Evolutionary conservation across 2,797 vertebrate species (phyloP).

Genomic region (Galagoides demidoff): DNA sequence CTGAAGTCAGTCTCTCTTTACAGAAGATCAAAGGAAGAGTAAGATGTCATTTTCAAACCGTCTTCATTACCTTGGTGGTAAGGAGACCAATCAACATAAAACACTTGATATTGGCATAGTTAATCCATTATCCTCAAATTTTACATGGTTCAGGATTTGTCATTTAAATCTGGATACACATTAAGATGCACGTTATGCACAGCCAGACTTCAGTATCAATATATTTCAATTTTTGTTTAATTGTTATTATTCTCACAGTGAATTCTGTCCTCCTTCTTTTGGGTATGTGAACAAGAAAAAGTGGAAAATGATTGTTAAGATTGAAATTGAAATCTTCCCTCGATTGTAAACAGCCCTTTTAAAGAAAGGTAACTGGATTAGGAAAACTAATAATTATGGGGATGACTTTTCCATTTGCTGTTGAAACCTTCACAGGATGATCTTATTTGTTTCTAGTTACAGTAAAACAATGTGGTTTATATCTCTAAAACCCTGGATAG

Average conservation of each 20-base stretch:
- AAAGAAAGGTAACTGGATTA: slow-evolving; percentile 46
- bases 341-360: slow-evolving; percentile 25
- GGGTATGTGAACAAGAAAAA: slow-evolving; percentile 10
- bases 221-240: slow-evolving; percentile 31
- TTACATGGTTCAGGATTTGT: slow-evolving; percentile 64
- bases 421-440: slow-evolving; percentile 64
- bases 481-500: slow-evolving; percentile 67
- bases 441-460: slow-evolving; percentile 81
- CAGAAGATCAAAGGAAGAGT: slow-evolving; percentile 55
- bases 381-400: slow-evolving; percentile 52
- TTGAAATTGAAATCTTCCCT: slow-evolving; percentile 60
- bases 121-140: slow-evolving; percentile 76
- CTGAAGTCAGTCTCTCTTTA: slow-evolving; percentile 22
- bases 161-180: slow-evolving; percentile 63
- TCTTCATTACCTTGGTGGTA: slow-evolving; percentile 61
- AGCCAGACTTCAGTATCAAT: slow-evolving; percentile 11
- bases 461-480: slow-evolving; percentile 79
- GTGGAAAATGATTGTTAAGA: not conserved
- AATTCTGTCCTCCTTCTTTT: slow-evolving; percentile 12
- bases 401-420: slow-evolving; percentile 67
- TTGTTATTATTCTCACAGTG: slow-evolving; percentile 4
- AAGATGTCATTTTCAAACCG: slow-evolving; percentile 60
- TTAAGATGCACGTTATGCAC: not conserved
- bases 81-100: slow-evolving; percentile 71
- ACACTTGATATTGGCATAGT: slow-evolving; percentile 69